A percentile compares a stretch with the other conserved stretches of the same genome.
phyloP scores from a whole-genome alignment of 2,113 vertebrate genomes.

The Hydrochoerus hydrochaeris region DNA sequence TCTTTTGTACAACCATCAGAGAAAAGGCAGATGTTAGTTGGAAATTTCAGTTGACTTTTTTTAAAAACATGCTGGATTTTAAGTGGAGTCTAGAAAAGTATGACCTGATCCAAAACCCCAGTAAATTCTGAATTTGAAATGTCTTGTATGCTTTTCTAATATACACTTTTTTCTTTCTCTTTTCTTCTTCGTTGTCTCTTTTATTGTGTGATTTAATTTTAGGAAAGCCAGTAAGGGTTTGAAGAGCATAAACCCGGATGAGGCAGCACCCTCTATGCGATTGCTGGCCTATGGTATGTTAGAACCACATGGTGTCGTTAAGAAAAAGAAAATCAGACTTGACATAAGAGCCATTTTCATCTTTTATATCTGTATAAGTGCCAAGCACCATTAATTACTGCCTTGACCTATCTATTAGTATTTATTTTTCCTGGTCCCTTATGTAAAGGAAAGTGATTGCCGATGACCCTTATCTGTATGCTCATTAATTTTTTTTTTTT shows the following conservation, averaged over 20 bases:
- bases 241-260: constrained; percentile 89
- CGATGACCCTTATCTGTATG: neutral
- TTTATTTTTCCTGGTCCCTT: constrained; percentile 28
- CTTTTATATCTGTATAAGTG: neutral
- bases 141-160: constrained; percentile 20
- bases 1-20: neutral
- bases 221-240: constrained; percentile 93
- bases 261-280: constrained; percentile 88
- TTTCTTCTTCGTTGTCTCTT: neutral
- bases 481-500: neutral
- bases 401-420: neutral
- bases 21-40: constrained; percentile 29
- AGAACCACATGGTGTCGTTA: neutral
- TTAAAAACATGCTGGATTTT: constrained; percentile 29
- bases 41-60: constrained; percentile 19
- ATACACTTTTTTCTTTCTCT: neutral
- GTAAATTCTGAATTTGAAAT: constrained; percentile 46
- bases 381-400: constrained; percentile 19
- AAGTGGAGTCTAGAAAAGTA: neutral
- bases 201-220: constrained; percentile 62
- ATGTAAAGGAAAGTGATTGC: constrained; percentile 21
- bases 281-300: constrained; percentile 91
- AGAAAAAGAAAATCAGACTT: neutral
- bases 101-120: neutral
- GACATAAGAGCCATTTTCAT: neutral